Percentiles rank a stretch among this genome's conserved stretches.
Evolutionary conservation across 2,888 invertebrate species (phyloP).

Genomic region (Agrotis ipsilon): DNA sequence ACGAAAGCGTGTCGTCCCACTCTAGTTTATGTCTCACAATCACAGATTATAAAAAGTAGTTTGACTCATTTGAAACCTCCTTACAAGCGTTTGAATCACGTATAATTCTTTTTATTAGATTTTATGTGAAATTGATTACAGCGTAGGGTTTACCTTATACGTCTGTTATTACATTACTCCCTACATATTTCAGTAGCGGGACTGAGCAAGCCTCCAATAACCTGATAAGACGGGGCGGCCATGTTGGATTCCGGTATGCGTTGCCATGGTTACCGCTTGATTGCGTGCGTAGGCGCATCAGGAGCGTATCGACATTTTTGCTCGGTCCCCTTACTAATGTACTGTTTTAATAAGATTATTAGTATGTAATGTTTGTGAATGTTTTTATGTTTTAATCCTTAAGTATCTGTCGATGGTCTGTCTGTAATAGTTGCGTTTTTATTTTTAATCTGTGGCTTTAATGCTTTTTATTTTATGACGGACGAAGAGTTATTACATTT

Average conservation of each 20-base stretch:
- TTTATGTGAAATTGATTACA: conserved; percentile 58
- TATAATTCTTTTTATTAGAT: conserved; percentile 41
- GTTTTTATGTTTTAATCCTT: conserved; percentile 54
- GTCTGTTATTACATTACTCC: conserved; percentile 56
- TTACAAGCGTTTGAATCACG: conserved; percentile 33
- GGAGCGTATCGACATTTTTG: conserved; percentile 63
- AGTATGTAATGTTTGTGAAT: conserved; percentile 50
- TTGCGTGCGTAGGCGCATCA: conserved; percentile 78
- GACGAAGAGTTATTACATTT: conserved; percentile 28
- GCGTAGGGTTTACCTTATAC: conserved; percentile 47
- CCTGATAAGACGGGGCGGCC: conserved; percentile 79
- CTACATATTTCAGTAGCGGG: conserved; percentile 68
- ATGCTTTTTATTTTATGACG: conserved; percentile 29
- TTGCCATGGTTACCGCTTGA: conserved; percentile 82
- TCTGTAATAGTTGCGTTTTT: conserved; percentile 40
- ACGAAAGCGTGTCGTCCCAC: conserved; percentile 23
- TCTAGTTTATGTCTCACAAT: conserved; percentile 35
- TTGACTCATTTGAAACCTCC: conserved; percentile 29
- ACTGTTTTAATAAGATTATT: conserved; percentile 64
- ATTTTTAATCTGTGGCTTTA: conserved; percentile 43
- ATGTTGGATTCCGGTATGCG: conserved; percentile 82
- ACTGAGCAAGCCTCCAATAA: conserved; percentile 72
- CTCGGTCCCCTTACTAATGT: conserved; percentile 58
- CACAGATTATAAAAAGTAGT: conserved; percentile 32
- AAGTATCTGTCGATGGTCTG: conserved; percentile 40